These are phyloP conservation scores for Danio kyathit DNA, from an alignment of 2,797 vertebrate species.

Conservation along the genomic window DNA sequence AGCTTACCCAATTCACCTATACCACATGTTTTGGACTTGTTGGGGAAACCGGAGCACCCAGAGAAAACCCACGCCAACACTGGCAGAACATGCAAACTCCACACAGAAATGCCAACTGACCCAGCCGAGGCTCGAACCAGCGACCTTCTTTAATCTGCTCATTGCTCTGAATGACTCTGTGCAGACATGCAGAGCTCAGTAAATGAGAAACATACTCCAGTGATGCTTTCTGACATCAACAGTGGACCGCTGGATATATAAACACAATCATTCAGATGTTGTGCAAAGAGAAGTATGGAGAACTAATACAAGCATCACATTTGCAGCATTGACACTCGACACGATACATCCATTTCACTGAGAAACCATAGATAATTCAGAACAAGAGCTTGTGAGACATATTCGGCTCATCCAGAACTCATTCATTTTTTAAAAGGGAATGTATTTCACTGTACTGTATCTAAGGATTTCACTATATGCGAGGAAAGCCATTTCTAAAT, in stretches of 20 bases:
- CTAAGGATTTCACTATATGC: not conserved
- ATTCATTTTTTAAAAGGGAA: slow-evolving; percentile 15
- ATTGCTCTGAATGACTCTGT: too few species aligned
- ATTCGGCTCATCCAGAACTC: slow-evolving; percentile 2
- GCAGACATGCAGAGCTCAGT: slow-evolving; percentile 4
- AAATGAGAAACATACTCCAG: slow-evolving; percentile 47
- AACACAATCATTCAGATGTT: slow-evolving; percentile 11
- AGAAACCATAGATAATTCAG: slow-evolving; percentile 9
- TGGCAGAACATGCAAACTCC: too few species aligned
- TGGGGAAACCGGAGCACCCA: too few species aligned
- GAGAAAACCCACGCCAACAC: too few species aligned
- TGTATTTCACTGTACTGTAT: not conserved
- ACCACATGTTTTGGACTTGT: too few species aligned
- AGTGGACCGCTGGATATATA: not conserved
- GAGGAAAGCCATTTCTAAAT: not conserved
- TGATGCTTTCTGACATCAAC: slow-evolving; percentile 9
- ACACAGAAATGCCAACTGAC: too few species aligned
- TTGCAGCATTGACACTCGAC: too few species aligned
- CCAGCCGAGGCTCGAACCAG: too few species aligned
- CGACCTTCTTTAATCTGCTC: too few species aligned
- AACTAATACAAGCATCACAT: slow-evolving; percentile 3
- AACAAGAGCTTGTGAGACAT: slow-evolving; percentile 15
- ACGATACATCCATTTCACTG: not conserved
- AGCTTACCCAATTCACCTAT: too few species aligned
- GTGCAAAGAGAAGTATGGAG: not conserved